These are phyloP conservation scores for Lutjanus erythropterus DNA, from an alignment of 2,113 vertebrate species.

Conservation along the genomic window DNA sequence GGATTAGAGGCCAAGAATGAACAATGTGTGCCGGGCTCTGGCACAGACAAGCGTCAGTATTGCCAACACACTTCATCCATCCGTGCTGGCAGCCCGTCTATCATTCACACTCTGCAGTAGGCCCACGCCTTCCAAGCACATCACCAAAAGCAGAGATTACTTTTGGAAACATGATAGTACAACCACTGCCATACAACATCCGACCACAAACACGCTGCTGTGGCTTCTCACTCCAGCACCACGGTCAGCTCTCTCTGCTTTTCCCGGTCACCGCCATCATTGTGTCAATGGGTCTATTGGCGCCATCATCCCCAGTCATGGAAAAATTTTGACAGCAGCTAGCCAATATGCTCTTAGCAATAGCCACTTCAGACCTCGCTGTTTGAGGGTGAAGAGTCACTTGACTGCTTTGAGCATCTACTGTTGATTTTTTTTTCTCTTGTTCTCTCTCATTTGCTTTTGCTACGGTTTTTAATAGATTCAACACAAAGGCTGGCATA, in stretches of 20 bases:
- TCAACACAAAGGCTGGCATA: slow-evolving; percentile 36
- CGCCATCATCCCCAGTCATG: slow-evolving; percentile 13
- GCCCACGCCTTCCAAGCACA: slow-evolving; percentile 49
- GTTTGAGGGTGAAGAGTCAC: slow-evolving; percentile 60
- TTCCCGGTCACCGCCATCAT: slow-evolving; percentile 15
- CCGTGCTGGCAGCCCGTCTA: slow-evolving; percentile 70
- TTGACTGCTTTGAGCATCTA: slow-evolving; percentile 58
- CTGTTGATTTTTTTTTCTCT: neutral
- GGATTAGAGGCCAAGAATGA: slow-evolving; percentile 70
- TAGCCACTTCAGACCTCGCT: slow-evolving; percentile 59
- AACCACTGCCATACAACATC: slow-evolving; percentile 19
- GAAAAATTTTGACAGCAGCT: slow-evolving; percentile 28
- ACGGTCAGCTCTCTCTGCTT: slow-evolving; percentile 10
- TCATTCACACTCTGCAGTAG: slow-evolving; percentile 61
- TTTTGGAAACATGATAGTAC: slow-evolving; percentile 57
- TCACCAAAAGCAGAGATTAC: slow-evolving; percentile 61
- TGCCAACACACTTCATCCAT: slow-evolving; percentile 73
- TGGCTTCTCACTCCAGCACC: slow-evolving; percentile 12
- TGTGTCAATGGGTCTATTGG: slow-evolving; percentile 9
- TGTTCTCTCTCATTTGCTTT: slow-evolving; percentile 37
- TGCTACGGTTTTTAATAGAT: slow-evolving; percentile 42
- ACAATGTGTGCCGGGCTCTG: slow-evolving; percentile 68
- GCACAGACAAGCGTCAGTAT: slow-evolving; percentile 55
- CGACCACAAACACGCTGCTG: neutral
- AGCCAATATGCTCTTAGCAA: slow-evolving; percentile 46